phyloP scores from a whole-genome alignment of 2,113 vertebrate genomes.

The Choloepus hoffmanni region DNA sequence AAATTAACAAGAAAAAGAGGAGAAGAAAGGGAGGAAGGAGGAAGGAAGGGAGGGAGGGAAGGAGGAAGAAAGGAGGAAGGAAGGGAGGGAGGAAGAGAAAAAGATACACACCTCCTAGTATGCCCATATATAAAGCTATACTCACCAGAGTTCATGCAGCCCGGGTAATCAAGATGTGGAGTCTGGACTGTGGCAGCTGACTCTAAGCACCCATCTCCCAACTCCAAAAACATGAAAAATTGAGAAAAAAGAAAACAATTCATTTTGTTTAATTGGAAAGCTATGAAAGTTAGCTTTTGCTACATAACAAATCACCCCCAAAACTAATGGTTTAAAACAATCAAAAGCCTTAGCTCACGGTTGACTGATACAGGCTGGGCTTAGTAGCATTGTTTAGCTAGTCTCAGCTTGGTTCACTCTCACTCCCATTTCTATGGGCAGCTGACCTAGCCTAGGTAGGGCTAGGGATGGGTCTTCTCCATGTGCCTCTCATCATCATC shows the following conservation, averaged over 20 bases:
- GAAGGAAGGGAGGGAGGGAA: background rate
- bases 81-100: background rate
- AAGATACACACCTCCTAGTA: background rate
- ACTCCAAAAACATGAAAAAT: conserved; percentile 78
- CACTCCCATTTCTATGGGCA: background rate
- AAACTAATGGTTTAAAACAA: background rate
- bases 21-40: background rate
- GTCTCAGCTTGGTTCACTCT: background rate
- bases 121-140: background rate
- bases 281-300: background rate
- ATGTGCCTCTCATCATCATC: background rate
- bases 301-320: background rate
- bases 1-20: background rate
- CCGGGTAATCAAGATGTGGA: background rate
- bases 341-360: background rate
- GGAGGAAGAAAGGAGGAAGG: too few relatives aligned
- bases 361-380: background rate
- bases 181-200: conserved; percentile 49
- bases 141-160: background rate
- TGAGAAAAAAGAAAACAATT: conserved; percentile 82
- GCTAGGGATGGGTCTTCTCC: background rate
- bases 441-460: background rate
- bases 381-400: background rate
- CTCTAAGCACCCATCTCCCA: conserved; percentile 76
- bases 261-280: background rate